Evolutionary conservation across 1,140 invertebrate species (phyloP), one percentile per base, ranked within the genome.

Genomic region (Eurytemora carolleeae): DNA sequence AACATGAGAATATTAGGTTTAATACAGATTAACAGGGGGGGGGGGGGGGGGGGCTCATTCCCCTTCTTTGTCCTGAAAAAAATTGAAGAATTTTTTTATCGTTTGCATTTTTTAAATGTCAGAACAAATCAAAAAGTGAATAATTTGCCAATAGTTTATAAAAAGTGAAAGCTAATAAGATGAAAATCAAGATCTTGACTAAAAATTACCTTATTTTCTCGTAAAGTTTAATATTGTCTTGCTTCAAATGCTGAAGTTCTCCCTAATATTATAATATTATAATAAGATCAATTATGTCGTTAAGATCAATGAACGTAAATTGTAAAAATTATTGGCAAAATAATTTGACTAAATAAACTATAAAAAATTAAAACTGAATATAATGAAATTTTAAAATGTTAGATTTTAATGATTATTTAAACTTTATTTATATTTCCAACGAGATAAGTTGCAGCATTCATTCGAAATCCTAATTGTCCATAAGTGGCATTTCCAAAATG

Each of bases 181-280:
- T 44, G 31, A 44, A 12, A 44, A 44, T n/a, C 7, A 44, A 44
- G n/a, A 44, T 12, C n/a, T 44, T 44, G n/a, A 44, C 31, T 44
- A 44, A n/a, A 44, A 44, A 44, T 44, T 44, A 44, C 31, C 74
- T 69, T 18, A 78, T 76, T 68, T 78, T 77, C 66, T 77, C 77
- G 63, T 77, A 78, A 53, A 78, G 68, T 65, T 77, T 77, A 18
- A 78, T 70, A 63, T 78, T 78, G 68, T 78, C 76, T 17, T 71
- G 71, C 61, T 74, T 67, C 1, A 77, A 67, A 25, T 74, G 71
- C 66, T 77, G 75, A 26, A 76, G 71, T 67, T 78, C 75, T 61
- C 73, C 74, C n/a, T n/a, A n/a, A n/a, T n/a, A n/a, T n/a, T n/a
- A n/a, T n/a, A n/a, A n/a, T n/a, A n/a, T n/a, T n/a, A n/a, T n/a